Conservation (phyloP, 2,888 invertebrate genomes). For the Crioceris asparagi region DNA sequence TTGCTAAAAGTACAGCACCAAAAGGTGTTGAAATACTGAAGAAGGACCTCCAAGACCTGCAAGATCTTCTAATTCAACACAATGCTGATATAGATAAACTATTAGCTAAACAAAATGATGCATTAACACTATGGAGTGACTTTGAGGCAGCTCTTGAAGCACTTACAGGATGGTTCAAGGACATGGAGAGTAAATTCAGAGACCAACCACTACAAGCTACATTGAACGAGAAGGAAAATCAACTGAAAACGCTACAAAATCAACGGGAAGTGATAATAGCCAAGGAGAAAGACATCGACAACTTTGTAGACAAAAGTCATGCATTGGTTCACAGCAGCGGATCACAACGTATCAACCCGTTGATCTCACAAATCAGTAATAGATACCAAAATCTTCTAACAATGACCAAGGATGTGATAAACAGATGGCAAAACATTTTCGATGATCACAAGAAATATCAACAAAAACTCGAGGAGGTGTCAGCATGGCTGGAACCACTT, state of each 20-base stretch:
- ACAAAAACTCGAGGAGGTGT: slow-evolving; percentile 62
- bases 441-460: slow-evolving; percentile 74
- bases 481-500: slow-evolving; percentile 66
- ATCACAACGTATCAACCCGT: slow-evolving; percentile 73
- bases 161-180: slow-evolving; percentile 77
- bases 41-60: slow-evolving; percentile 60
- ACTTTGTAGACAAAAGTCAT: slow-evolving; percentile 84
- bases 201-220: slow-evolving; percentile 77
- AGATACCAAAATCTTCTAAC: slow-evolving; percentile 59
- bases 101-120: slow-evolving; percentile 53
- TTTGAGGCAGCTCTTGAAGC: slow-evolving; percentile 75
- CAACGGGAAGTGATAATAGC: slow-evolving; percentile 65
- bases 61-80: slow-evolving; percentile 56
- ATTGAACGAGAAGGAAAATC: slow-evolving; percentile 67
- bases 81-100: slow-evolving; percentile 48
- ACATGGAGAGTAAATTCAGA: slow-evolving; percentile 72
- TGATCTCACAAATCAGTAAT: slow-evolving; percentile 82
- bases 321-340: slow-evolving; percentile 72
- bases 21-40: slow-evolving; percentile 64
- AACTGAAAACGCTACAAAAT: slow-evolving; percentile 59
- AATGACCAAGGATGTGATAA: slow-evolving; percentile 75
- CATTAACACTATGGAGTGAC: slow-evolving; percentile 73
- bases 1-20: slow-evolving; percentile 69
- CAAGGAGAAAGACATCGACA: slow-evolving; percentile 78
- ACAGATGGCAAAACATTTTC: slow-evolving; percentile 71